Percentiles rank a stretch among this genome's conserved stretches.
phyloP scores from a whole-genome alignment of 2,888 invertebrate species.

The Furcula furcula region DNA sequence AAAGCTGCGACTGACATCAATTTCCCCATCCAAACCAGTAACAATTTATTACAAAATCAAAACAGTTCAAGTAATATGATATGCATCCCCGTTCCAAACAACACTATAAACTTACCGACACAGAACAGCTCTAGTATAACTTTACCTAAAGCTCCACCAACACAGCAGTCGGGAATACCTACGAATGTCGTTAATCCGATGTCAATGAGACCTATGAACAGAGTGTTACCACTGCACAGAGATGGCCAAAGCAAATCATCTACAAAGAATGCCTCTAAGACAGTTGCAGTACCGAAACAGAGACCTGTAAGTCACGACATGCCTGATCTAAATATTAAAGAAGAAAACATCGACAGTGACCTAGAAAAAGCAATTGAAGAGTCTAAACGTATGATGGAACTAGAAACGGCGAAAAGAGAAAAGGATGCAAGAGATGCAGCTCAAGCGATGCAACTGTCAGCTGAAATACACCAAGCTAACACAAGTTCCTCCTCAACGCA shows the following conservation, averaged over 20 bases:
- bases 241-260: constrained; percentile 79
- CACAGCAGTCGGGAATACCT: constrained; percentile 83
- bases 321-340: constrained; percentile 77
- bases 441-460: constrained; percentile 59
- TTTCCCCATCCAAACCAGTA: constrained; percentile 65
- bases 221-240: constrained; percentile 89
- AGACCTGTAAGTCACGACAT: constrained; percentile 71
- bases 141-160: constrained; percentile 82
- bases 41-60: constrained; percentile 61
- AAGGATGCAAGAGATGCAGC: constrained; percentile 70
- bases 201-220: constrained; percentile 87
- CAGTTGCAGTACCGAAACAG: constrained; percentile 51
- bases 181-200: constrained; percentile 88
- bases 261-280: constrained; percentile 54
- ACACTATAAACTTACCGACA: constrained; percentile 71
- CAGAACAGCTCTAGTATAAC: constrained; percentile 81
- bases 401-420: constrained; percentile 67
- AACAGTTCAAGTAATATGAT: constrained; percentile 63
- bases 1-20: constrained; percentile 66
- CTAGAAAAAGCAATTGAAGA: constrained; percentile 76
- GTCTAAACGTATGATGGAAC: constrained; percentile 75
- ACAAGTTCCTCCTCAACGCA: constrained; percentile 46
- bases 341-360: constrained; percentile 76
- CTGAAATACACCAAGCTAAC: constrained; percentile 58
- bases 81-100: constrained; percentile 71